Percentiles rank a stretch among this genome's conserved stretches.
phyloP scores from a whole-genome alignment of 2,113 vertebrate species.

The Electrona antarctica region DNA sequence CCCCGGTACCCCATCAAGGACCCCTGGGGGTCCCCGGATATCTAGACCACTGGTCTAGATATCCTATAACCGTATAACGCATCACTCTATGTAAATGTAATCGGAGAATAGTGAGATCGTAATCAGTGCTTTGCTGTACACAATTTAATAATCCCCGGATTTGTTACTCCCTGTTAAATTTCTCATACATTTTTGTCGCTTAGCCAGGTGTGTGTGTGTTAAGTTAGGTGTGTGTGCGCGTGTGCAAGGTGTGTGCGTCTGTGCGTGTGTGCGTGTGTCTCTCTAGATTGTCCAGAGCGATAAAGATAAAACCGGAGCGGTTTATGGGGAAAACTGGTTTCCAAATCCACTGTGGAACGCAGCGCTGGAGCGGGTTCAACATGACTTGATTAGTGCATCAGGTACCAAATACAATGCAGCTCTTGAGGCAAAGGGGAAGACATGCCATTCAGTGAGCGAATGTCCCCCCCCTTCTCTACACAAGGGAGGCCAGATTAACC shows the following conservation, averaged over 20 bases:
- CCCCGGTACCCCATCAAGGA: too few relatives aligned
- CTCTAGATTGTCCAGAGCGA: too few relatives aligned
- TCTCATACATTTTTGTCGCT: too few relatives aligned
- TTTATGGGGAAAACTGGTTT: constrained; percentile 33
- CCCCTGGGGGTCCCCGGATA: too few relatives aligned
- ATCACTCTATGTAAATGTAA: background rate
- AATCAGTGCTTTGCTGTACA: background rate
- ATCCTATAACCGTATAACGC: background rate
- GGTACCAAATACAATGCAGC: constrained; percentile 69
- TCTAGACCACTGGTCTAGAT: too few relatives aligned
- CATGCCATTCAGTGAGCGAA: too few relatives aligned
- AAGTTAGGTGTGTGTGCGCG: background rate
- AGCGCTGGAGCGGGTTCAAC: constrained; percentile 58
- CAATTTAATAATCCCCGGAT: too few relatives aligned
- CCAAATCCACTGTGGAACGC: constrained; percentile 55
- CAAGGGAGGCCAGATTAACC: constrained; percentile 8
- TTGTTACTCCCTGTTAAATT: background rate
- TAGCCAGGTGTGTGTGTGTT: background rate
- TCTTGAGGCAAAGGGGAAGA: constrained; percentile 50
- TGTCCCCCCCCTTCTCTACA: background rate
- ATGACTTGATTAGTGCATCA: constrained; percentile 66
- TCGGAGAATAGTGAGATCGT: background rate
- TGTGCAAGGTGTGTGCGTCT: background rate
- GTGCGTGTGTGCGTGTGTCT: background rate
- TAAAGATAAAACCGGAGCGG: too few relatives aligned